Conservation (phyloP, 92 coral and sea anemone genomes). For the Pocillopora meandrina region DNA sequence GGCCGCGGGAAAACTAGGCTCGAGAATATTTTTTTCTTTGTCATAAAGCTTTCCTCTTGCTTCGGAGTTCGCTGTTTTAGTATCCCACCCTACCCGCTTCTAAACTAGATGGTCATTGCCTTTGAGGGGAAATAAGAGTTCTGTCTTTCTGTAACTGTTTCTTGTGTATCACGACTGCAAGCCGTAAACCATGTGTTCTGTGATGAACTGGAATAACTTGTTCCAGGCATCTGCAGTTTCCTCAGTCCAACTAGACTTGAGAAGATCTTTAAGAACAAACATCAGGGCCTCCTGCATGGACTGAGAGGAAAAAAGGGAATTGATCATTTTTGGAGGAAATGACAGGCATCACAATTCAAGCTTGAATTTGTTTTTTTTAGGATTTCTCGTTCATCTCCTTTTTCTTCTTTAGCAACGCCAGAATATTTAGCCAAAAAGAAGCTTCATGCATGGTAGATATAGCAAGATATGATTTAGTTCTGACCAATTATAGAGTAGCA, state of each 20-base stretch:
- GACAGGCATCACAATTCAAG: not conserved
- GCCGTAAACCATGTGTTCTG: slow-evolving; percentile 56
- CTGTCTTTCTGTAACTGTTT: not conserved
- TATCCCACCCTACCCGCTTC: too few relatives aligned
- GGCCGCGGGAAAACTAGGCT: too few relatives aligned
- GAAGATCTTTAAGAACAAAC: slow-evolving; percentile 51
- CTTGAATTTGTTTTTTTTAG: too few relatives aligned
- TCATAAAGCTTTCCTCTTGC: too few relatives aligned
- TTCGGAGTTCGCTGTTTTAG: too few relatives aligned
- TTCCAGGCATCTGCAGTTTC: slow-evolving; percentile 75
- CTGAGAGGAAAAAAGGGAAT: slow-evolving; percentile 27
- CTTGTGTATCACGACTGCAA: slow-evolving; percentile 32
- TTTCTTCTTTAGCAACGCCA: too few relatives aligned
- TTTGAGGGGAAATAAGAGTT: not conserved
- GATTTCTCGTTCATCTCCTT: too few relatives aligned
- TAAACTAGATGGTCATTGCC: too few relatives aligned
- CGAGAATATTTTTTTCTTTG: too few relatives aligned
- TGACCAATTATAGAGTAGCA: too few relatives aligned
- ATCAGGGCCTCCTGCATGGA: slow-evolving; percentile 68
- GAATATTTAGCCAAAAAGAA: not conserved
- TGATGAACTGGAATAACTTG: slow-evolving; percentile 56
- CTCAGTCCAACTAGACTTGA: slow-evolving; percentile 66
- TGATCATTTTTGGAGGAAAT: not conserved
- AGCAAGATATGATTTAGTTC: too few relatives aligned
- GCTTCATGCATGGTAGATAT: not conserved